Percentiles rank a stretch among this genome's conserved stretches.
Evolutionary conservation across 1,140 invertebrate genomes (phyloP).

Genomic region (Marisa cornuarietis): DNA sequence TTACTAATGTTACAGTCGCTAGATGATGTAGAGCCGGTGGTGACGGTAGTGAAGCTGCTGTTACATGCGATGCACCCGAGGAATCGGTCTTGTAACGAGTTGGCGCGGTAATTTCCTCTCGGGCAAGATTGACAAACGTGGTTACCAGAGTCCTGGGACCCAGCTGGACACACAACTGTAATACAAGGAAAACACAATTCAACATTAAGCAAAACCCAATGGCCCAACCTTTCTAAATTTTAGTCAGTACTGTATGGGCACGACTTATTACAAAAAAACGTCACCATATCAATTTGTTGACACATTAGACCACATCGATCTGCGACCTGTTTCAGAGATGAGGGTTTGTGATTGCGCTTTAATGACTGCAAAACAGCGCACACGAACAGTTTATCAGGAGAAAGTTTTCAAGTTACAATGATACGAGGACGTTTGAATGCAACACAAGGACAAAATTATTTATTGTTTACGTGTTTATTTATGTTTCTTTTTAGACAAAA

Average conservation of each 20-base stretch:
- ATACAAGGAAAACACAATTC: not conserved
- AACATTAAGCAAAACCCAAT: too few species aligned
- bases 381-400: too few species aligned
- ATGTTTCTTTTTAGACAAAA: too few species aligned
- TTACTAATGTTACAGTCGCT: constrained; percentile 5
- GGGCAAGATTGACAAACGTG: not conserved
- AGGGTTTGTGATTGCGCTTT: too few species aligned
- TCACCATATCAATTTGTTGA: too few species aligned
- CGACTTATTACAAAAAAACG: not conserved
- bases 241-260: not conserved
- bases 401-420: too few species aligned
- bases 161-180: constrained; percentile 13
- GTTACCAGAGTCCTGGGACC: not conserved
- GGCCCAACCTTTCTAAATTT: not conserved
- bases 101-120: constrained; percentile 1
- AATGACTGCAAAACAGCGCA: too few species aligned
- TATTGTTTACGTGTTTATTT: too few species aligned
- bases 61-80: not conserved
- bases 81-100: constrained; percentile 7
- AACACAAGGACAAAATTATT: too few species aligned
- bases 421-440: too few species aligned
- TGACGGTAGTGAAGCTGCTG: not conserved
- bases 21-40: not conserved
- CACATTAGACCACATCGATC: too few species aligned
- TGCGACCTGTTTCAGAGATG: too few species aligned